Evolutionary conservation across 2,888 invertebrate species (phyloP).

Genomic region (Sinotaia quadrata): DNA sequence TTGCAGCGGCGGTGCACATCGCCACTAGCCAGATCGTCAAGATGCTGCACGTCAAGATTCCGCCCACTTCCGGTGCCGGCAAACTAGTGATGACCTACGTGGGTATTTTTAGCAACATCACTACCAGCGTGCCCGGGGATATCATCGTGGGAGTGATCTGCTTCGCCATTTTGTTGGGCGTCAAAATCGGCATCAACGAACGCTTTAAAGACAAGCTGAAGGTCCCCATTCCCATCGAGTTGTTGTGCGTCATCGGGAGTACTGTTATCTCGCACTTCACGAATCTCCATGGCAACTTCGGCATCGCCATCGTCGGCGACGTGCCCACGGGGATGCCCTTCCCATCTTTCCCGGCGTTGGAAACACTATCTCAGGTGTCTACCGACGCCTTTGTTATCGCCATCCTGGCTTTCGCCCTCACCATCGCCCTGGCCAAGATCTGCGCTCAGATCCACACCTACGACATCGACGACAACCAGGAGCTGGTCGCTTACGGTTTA

Average conservation of each 20-base stretch:
- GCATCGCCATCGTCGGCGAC: conserved; percentile 51
- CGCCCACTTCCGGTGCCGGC: neutral
- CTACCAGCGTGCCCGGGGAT: conserved; percentile 6
- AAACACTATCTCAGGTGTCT: conserved; percentile 48
- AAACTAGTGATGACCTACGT: conserved; percentile 21
- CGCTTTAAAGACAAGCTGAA: conserved; percentile 59
- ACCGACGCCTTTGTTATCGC: conserved; percentile 63
- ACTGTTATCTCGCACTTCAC: conserved; percentile 58
- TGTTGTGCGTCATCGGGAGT: conserved; percentile 63
- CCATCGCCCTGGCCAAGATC: conserved; percentile 71
- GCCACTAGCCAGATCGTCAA: conserved; percentile 46
- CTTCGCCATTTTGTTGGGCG: conserved; percentile 20
- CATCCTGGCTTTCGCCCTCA: conserved; percentile 66
- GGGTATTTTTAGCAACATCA: conserved; percentile 25
- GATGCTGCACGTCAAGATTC: conserved; percentile 1
- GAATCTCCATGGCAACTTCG: conserved; percentile 44
- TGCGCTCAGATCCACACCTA: conserved; percentile 71
- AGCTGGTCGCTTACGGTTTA: conserved; percentile 72
- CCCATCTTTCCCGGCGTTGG: conserved; percentile 60
- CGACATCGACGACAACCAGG: conserved; percentile 70
- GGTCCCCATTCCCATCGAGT: conserved; percentile 68
- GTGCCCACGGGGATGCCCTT: conserved; percentile 63
- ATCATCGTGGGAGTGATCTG: conserved; percentile 21
- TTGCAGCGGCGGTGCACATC: conserved; percentile 56
- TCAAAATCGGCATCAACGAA: conserved; percentile 58